These are phyloP conservation scores for Pangasius sanitwongsei DNA, from an alignment of 2,797 vertebrate genomes.

Conservation along the genomic window DNA sequence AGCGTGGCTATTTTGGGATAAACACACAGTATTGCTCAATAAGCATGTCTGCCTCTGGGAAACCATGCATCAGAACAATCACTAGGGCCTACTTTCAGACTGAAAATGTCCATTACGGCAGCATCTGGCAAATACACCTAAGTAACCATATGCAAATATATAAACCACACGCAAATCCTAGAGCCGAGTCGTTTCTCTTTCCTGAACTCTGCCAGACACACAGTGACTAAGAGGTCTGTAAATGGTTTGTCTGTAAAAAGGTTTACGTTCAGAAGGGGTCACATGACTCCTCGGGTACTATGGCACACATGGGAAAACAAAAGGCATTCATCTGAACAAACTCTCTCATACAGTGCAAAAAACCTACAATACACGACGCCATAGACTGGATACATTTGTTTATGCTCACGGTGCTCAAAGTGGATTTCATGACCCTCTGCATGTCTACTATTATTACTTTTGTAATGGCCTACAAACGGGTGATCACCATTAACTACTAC, in stretches of 20 bases:
- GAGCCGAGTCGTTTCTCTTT: not conserved
- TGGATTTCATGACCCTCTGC: too few relatives aligned
- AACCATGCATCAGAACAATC: not conserved
- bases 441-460: not conserved
- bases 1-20: slow-evolving; percentile 28
- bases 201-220: not conserved
- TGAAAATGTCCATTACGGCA: not conserved
- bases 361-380: not conserved
- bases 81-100: not conserved
- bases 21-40: not conserved
- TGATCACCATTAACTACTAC: not conserved
- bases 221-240: not conserved
- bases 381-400: not conserved
- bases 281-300: slow-evolving; percentile 46
- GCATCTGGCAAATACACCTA: not conserved
- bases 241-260: slow-evolving; percentile 41
- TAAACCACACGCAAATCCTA: not conserved
- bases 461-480: not conserved
- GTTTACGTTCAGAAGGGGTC: slow-evolving; percentile 44
- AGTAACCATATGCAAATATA: slow-evolving; percentile 12
- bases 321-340: not conserved
- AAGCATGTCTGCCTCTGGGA: slow-evolving; percentile 29
- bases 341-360: not conserved
- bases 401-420: not conserved
- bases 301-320: not conserved